phyloP scores from a whole-genome alignment of 2,113 vertebrate genomes.

The Trinectes maculatus region DNA sequence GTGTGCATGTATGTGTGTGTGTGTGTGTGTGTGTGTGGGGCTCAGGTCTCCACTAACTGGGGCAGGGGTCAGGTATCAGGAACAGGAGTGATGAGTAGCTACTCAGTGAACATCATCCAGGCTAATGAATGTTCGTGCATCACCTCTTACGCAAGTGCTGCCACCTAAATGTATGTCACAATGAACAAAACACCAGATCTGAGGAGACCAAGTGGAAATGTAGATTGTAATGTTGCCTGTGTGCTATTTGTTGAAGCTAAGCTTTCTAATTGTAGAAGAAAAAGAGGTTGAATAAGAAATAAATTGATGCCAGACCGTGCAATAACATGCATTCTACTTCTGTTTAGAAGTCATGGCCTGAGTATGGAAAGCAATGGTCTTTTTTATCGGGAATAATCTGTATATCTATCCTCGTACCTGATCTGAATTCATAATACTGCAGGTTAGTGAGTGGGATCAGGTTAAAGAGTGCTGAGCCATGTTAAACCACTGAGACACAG shows the following conservation, averaged over 20 bases:
- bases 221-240: slow-evolving; percentile 9
- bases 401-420: slow-evolving; percentile 69
- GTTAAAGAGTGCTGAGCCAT: slow-evolving; percentile 78
- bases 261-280: neutral
- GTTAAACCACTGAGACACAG: slow-evolving; percentile 69
- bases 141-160: slow-evolving; percentile 42
- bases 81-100: slow-evolving; percentile 66
- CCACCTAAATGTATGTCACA: slow-evolving; percentile 35
- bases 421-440: slow-evolving; percentile 77
- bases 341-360: slow-evolving; percentile 7
- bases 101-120: slow-evolving; percentile 67
- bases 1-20: slow-evolving; percentile 24
- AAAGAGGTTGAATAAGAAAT: neutral
- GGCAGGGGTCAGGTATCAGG: slow-evolving; percentile 76
- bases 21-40: slow-evolving; percentile 33
- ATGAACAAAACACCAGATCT: slow-evolving; percentile 36
- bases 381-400: slow-evolving; percentile 60
- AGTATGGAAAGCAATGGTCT: slow-evolving; percentile 44
- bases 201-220: neutral
- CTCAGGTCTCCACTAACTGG: slow-evolving; percentile 59
- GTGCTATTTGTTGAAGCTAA: neutral
- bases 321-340: neutral
- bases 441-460: slow-evolving; percentile 67
- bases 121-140: slow-evolving; percentile 61
- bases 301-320: neutral